Conservation (phyloP, 1,140 invertebrate species). For the Hycleus phaleratus region DNA sequence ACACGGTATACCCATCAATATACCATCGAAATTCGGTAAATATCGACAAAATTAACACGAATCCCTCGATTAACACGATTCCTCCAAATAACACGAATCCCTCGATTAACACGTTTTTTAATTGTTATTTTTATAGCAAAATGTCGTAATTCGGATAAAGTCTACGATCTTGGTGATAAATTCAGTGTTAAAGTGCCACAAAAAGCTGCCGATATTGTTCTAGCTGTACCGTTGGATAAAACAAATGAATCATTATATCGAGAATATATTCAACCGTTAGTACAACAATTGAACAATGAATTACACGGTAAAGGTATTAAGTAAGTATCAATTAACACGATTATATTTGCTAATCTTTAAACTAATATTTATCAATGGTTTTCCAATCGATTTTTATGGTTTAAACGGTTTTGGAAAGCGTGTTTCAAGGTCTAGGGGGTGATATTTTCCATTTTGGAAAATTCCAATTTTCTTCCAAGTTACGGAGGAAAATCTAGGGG, state of each 20-base stretch:
- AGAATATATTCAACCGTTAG: conserved; percentile 44
- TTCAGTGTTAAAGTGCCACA: conserved; percentile 59
- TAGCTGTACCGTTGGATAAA: conserved; percentile 60
- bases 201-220: conserved; percentile 64
- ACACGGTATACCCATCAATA: conserved; percentile 43
- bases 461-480: no score
- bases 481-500: no score
- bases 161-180: conserved; percentile 47
- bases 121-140: conserved; percentile 37
- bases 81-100: no score
- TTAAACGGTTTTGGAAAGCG: no score
- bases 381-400: no score
- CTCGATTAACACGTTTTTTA: neutral
- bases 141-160: conserved; percentile 51
- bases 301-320: conserved; percentile 49
- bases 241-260: conserved; percentile 44
- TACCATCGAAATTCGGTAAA: conserved; percentile 53
- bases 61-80: no score
- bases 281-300: conserved; percentile 42
- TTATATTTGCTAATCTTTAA: conserved; percentile 5
- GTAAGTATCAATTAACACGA: conserved; percentile 38
- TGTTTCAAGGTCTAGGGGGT: no score
- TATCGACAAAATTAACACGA: conserved; percentile 1
- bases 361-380: no score
- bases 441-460: no score